Base-by-base conservation (phyloP, 2,797 vertebrate genomes). In the Rhabdophis nuchalis region DNA sequence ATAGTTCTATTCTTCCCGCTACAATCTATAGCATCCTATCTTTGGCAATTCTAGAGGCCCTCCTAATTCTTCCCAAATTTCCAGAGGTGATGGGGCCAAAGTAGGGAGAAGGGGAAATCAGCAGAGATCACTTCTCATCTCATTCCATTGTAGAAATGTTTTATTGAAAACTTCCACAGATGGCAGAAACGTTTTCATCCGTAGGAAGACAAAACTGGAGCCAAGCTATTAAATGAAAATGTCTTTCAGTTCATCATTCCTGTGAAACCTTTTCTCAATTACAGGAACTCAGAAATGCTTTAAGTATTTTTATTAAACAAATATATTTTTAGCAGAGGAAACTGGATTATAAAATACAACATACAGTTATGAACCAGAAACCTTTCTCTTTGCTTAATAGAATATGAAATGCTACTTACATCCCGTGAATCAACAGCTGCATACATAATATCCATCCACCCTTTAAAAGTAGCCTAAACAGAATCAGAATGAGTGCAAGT, bases 391-490 rank as follows among this genome's bases (percentile, higher is more conserved):
- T 6, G 91, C 88, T 58, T 23, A 53, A 61, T 64, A 54, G 93
- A 46, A 88, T 93, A 14, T 89, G 72, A 93, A 87, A 20, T 93
- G 93, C 18, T 88, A 98, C 98, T 98, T 97, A 99, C 99, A 95
- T 99, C 98, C 97, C 99, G 97, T 85, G 99, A 99, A 97, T 99
- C 99, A 94, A 99, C 99, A 88, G 99, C 99, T 95, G 99, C 99
- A 95, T 99, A 99, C 99, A 99, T 99, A 95, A 99, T 99, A 94
- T 99, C 98, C 99, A 99, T 99, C 99, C 99, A 99, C 64, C 99
- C 99, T 98, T 99, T 99, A 96, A 99, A 99, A 92, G 99, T 99
- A 93, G 99, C 98, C 99, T 99, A 95, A 93, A 97, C 68, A 97
- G 92, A 96, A 92, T 14, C 72, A 82, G 36, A 82, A 82, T 46